These are phyloP conservation scores for Sylvia atricapilla DNA, from an alignment of 2,113 vertebrate genomes.

Conservation along the genomic window DNA sequence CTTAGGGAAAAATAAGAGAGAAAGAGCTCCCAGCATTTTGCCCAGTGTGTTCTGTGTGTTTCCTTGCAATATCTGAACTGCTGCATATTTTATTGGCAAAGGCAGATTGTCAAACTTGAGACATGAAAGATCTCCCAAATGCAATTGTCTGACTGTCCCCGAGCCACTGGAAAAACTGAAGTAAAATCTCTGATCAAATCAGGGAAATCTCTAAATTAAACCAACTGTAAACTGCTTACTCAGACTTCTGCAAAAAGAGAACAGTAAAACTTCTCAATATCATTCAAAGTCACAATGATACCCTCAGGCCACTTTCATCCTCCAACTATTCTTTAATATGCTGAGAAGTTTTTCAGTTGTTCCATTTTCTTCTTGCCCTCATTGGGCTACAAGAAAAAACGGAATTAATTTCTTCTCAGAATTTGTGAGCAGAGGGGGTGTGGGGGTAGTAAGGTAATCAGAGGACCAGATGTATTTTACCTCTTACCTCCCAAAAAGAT, in stretches of 20 bases:
- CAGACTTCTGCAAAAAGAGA: background rate
- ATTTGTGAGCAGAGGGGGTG: background rate
- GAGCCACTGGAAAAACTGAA: background rate
- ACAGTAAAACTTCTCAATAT: background rate
- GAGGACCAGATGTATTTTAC: background rate
- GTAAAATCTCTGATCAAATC: background rate
- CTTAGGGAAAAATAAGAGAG: background rate
- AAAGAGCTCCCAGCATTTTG: background rate
- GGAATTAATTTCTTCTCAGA: background rate
- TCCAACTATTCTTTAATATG: background rate
- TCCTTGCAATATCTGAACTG: background rate
- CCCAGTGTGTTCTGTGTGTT: background rate
- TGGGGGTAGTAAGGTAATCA: background rate
- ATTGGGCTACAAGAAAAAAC: background rate
- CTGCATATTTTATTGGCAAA: background rate
- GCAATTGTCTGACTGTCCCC: background rate
- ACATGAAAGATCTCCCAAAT: background rate
- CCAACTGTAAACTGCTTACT: background rate
- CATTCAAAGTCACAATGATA: background rate
- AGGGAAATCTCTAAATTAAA: background rate
- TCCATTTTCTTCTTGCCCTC: background rate
- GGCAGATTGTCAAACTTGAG: background rate
- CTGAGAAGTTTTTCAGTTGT: background rate
- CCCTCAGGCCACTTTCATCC: background rate
- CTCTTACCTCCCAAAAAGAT: constrained; percentile 2